Evolutionary conservation across 2,797 vertebrate species (phyloP).

Genomic region (Chelon labrosus): DNA sequence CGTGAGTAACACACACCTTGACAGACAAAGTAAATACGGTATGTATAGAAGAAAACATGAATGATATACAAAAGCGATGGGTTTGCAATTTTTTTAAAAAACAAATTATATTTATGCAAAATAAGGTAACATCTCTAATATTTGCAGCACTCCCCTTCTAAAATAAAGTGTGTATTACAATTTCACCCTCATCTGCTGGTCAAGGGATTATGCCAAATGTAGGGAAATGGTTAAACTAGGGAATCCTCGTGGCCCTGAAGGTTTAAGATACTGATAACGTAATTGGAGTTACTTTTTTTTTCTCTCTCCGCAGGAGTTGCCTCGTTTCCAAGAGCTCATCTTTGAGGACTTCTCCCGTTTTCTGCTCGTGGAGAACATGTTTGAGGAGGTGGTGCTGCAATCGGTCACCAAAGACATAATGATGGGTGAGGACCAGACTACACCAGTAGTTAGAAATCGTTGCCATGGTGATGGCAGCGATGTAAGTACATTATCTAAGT

Average conservation of each 20-base stretch:
- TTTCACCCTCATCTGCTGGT: background rate
- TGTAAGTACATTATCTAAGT: background rate
- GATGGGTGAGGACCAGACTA: slow-evolving; percentile 87
- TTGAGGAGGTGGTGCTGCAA: slow-evolving; percentile 96
- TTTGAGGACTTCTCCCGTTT: slow-evolving; percentile 96
- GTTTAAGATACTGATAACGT: background rate
- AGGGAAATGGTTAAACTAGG: background rate
- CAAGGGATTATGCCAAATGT: background rate
- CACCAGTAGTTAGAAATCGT: background rate
- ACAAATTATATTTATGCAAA: too few species aligned
- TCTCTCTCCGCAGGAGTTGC: slow-evolving; percentile 86
- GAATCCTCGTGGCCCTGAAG: background rate
- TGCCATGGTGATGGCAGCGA: background rate
- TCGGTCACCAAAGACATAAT: slow-evolving; percentile 96
- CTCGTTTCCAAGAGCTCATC: slow-evolving; percentile 94
- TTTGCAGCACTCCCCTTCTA: background rate
- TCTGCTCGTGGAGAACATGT: slow-evolving; percentile 95
- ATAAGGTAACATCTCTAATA: too few species aligned
- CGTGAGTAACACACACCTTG: slow-evolving; percentile 79
- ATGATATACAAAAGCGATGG: background rate
- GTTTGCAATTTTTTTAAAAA: too few species aligned
- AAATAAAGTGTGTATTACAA: background rate
- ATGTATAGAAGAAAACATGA: background rate
- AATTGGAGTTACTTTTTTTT: too few species aligned
- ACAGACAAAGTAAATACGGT: background rate